Percentiles rank a stretch among this genome's conserved stretches.
phyloP scores from a whole-genome alignment of 2,888 invertebrate genomes.

The Lasius platythorax region DNA sequence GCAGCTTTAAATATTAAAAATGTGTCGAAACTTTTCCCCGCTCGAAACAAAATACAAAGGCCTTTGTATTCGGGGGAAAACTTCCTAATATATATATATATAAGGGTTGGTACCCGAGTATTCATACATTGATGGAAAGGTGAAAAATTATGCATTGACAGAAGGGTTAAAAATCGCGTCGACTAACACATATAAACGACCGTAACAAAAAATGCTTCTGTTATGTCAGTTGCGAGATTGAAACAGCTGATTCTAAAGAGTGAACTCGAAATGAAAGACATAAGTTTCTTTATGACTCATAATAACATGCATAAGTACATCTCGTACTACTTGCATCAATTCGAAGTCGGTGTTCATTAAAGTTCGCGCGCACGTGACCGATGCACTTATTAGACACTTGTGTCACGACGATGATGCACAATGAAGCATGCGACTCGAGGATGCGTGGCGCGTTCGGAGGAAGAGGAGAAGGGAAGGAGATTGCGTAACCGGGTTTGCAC shows the following conservation, averaged over 20 bases:
- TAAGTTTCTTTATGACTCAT: not conserved
- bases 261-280: not conserved
- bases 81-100: no score
- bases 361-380: not conserved
- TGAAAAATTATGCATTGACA: no score
- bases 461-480: not conserved
- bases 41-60: no score
- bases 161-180: no score
- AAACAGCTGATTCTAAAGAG: not conserved
- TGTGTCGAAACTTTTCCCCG: no score
- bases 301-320: not conserved
- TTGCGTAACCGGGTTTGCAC: slow-evolving; percentile 50
- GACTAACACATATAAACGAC: not conserved
- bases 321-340: not conserved
- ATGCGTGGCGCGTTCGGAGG: slow-evolving; percentile 22
- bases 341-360: not conserved
- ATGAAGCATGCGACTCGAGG: slow-evolving; percentile 55
- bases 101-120: no score
- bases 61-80: no score
- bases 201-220: not conserved
- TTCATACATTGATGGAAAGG: no score
- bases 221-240: not conserved
- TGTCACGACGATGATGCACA: not conserved
- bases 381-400: slow-evolving; percentile 2
- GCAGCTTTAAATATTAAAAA: no score